These are phyloP conservation scores for Elephantulus edwardii DNA, from an alignment of 2,113 vertebrate species.

Conservation along the genomic window DNA sequence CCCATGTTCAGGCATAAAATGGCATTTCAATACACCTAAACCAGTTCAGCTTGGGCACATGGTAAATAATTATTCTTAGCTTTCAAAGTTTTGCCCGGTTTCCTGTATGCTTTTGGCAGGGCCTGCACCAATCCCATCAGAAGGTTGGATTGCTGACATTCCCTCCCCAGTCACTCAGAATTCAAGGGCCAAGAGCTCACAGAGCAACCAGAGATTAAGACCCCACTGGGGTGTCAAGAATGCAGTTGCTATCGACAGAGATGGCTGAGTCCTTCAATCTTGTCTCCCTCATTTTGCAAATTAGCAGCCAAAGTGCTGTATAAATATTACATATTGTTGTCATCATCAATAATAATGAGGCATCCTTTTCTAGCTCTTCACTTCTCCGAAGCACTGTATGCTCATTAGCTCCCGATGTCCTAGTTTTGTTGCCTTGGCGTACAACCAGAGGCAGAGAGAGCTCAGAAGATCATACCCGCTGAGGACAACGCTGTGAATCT, in stretches of 20 bases:
- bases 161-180: background rate
- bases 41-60: background rate
- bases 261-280: background rate
- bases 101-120: background rate
- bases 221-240: background rate
- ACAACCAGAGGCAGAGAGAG: too few relatives aligned
- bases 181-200: background rate
- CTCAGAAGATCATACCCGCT: background rate
- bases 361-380: background rate
- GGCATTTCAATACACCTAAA: background rate
- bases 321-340: background rate
- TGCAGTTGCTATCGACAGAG: background rate
- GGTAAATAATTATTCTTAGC: background rate
- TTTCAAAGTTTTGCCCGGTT: background rate
- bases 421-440: background rate
- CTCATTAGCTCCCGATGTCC: background rate
- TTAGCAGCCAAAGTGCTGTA: background rate
- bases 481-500: background rate
- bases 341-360: background rate
- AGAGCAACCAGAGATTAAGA: background rate
- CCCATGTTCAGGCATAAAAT: accelerated
- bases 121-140: background rate
- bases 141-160: background rate
- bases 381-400: background rate
- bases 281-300: constrained; percentile 34